phyloP scores from a whole-genome alignment of 2,888 invertebrate species.

The Gonocerus acuteangulatus region DNA sequence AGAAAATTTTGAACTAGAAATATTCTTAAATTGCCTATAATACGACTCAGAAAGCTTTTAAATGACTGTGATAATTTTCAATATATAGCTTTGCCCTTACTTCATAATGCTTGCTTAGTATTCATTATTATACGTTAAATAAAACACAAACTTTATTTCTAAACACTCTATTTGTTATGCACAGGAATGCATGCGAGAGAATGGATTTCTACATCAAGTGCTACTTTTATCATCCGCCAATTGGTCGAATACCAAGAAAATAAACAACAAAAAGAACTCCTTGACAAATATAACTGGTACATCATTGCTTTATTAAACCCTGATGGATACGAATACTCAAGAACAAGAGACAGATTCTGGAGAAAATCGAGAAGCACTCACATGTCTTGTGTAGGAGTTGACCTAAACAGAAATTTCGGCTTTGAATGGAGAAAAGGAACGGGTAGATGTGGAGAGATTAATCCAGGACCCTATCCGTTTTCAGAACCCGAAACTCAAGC shows the following conservation, averaged over 20 bases:
- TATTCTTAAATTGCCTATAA: no score
- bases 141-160: no score
- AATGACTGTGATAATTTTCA: no score
- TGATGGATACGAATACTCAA: conserved; percentile 78
- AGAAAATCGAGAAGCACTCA: conserved; percentile 24
- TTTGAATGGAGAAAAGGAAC: conserved; percentile 62
- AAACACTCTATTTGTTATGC: no score
- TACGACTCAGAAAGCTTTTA: no score
- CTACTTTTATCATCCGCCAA: conserved; percentile 65
- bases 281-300: conserved; percentile 53
- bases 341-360: conserved; percentile 37
- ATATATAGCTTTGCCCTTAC: no score
- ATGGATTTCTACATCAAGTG: conserved; percentile 76
- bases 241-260: conserved; percentile 58
- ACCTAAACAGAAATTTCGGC: conserved; percentile 46
- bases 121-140: no score
- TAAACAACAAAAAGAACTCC: conserved; percentile 41
- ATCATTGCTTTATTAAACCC: conserved; percentile 69
- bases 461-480: conserved; percentile 40
- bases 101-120: no score
- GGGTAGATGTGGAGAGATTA: no score
- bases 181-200: conserved; percentile 80
- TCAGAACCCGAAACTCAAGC: conserved; percentile 47
- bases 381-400: conserved; percentile 59
- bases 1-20: no score